Evolutionary conservation across 2,797 vertebrate species (phyloP), one percentile per base, ranked within the genome.

Genomic region (Dipus sagitta): DNA sequence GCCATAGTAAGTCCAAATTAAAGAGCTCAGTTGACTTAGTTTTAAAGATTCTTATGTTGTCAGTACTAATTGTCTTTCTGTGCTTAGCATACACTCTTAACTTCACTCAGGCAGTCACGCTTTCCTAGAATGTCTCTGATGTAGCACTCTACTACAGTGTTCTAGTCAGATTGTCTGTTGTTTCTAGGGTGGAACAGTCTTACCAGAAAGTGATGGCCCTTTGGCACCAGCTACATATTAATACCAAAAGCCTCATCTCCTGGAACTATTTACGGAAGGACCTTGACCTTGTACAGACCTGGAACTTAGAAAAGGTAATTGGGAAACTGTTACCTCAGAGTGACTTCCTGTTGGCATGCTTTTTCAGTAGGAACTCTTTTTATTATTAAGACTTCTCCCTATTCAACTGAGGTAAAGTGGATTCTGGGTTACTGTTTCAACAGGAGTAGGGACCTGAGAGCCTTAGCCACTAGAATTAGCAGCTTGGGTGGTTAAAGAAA

Each of bases 151-250:
- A 21, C 85, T 83, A 65, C 28, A 93, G 81, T 87, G 75, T 54
- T 81, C 30, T 52, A 84, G 67, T 30, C 42, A 32, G 52, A 0
- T 71, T 96, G 30, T 94, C 62, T 95, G 7, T 93, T 95, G 6
- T 85, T 93, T 65, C 14, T 97, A 99, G 99, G 97, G 97, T 99
- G 30, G 99, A 99, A 90, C 99, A 99, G 97, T 93, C 99, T 96
- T 99, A 99, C 96, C 99, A 99, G 98, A 99, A 99, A 75, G 99
- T 99, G 95, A 99, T 99, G 99, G 98, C 99, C 76, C 98, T 99
- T 72, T 99, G 99, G 99, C 99, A 99, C 96, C 99, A 99, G 97
- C 98, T 99, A 26, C 99, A 99, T n/a, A 94, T 99, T 81, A 99
- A 99, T 97, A 99, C 99, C 76, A 99, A 99, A 98, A 99, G 99